phyloP scores from a whole-genome alignment of 2,113 vertebrate species.

The Strix aluco region DNA sequence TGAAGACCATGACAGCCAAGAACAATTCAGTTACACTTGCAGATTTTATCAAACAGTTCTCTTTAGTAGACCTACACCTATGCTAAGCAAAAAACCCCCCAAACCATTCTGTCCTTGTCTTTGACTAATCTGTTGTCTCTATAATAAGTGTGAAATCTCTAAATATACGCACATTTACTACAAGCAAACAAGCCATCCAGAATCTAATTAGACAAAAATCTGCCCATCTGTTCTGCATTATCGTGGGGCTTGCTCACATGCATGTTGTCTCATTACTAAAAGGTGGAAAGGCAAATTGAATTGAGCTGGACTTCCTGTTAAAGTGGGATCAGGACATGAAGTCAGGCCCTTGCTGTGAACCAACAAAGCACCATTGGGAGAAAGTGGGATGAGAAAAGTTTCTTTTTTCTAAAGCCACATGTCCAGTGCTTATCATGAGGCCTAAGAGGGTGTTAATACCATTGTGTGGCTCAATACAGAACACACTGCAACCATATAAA shows the following conservation, averaged over 20 bases:
- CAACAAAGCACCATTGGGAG: slow-evolving; percentile 83
- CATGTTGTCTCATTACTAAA: slow-evolving; percentile 76
- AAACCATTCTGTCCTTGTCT: background rate
- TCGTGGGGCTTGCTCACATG: slow-evolving; percentile 73
- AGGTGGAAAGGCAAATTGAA: slow-evolving; percentile 82
- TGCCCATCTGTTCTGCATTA: slow-evolving; percentile 84
- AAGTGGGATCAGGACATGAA: slow-evolving; percentile 81
- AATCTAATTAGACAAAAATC: slow-evolving; percentile 85
- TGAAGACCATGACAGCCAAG: background rate
- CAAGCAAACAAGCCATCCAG: slow-evolving; percentile 71
- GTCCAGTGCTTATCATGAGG: slow-evolving; percentile 82
- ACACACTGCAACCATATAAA: slow-evolving; percentile 76
- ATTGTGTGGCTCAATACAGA: slow-evolving; percentile 81
- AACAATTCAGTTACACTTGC: slow-evolving; percentile 39
- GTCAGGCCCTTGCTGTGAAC: slow-evolving; percentile 85
- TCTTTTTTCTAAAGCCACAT: slow-evolving; percentile 87
- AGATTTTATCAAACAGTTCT: slow-evolving; percentile 17
- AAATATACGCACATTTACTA: slow-evolving; percentile 68
- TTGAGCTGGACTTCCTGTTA: slow-evolving; percentile 78
- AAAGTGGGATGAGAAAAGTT: slow-evolving; percentile 73
- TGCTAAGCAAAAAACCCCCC: background rate
- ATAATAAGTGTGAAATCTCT: slow-evolving; percentile 82
- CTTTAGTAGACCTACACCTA: background rate
- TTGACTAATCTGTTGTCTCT: slow-evolving; percentile 65
- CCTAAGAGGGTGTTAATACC: slow-evolving; percentile 82